These are phyloP conservation scores for Tragelaphus buxtoni DNA, from an alignment of 2,113 vertebrate genomes.

Conservation along the genomic window DNA sequence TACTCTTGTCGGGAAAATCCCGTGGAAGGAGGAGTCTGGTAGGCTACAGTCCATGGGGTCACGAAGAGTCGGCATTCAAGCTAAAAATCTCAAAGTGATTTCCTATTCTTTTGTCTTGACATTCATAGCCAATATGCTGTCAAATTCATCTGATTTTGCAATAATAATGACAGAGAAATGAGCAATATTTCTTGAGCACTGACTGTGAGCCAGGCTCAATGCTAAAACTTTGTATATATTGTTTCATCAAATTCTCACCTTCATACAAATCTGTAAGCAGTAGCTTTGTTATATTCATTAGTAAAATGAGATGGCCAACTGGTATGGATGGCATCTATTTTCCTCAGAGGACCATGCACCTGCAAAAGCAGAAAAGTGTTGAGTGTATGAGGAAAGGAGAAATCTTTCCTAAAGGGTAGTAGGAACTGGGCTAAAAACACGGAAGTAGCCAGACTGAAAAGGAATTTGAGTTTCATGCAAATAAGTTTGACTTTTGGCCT, in stretches of 20 bases:
- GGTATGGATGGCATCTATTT: not conserved
- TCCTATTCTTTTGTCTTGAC: not conserved
- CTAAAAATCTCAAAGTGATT: not conserved
- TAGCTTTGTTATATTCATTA: not conserved
- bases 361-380: not conserved
- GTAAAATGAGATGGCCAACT: not conserved
- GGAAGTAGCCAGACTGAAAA: not conserved
- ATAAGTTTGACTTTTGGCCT: not conserved
- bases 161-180: not conserved
- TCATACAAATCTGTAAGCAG: not conserved
- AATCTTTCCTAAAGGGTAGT: not conserved
- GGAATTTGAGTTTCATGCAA: not conserved
- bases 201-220: not conserved
- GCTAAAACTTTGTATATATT: not conserved
- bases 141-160: not conserved
- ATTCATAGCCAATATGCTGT: not conserved
- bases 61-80: not conserved
- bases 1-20: no score
- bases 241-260: not conserved
- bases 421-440: not conserved
- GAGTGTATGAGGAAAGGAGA: not conserved
- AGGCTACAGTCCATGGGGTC: no score
- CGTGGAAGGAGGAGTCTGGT: no score
- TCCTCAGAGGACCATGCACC: not conserved
- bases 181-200: not conserved